Evolutionary conservation across 1,140 invertebrate species (phyloP).

Genomic region (Micrasema minimum): DNA sequence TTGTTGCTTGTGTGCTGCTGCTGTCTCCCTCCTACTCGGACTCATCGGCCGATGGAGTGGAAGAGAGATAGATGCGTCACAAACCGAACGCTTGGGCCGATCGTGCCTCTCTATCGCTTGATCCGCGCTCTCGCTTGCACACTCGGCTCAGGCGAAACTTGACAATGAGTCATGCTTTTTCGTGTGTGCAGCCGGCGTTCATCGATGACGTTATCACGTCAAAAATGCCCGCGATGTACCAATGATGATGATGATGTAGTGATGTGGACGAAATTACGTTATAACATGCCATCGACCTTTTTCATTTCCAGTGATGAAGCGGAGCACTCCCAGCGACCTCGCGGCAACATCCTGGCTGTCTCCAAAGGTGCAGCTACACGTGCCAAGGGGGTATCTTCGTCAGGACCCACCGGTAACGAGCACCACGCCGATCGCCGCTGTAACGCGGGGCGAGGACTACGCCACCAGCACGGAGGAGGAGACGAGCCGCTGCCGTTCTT

Average conservation of each 20-base stretch:
- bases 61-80: too few relatives aligned
- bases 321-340: slow-evolving; percentile 14
- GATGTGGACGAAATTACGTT: neutral
- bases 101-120: too few relatives aligned
- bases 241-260: neutral
- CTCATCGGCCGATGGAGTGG: too few relatives aligned
- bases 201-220: neutral
- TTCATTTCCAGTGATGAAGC: slow-evolving; percentile 34
- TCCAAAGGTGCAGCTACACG: slow-evolving; percentile 43
- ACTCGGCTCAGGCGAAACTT: too few relatives aligned
- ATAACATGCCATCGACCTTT: too few relatives aligned
- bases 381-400: slow-evolving; percentile 26
- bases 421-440: neutral
- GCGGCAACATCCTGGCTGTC: slow-evolving; percentile 19
- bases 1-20: too few relatives aligned
- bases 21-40: too few relatives aligned
- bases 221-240: neutral
- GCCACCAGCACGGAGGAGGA: slow-evolving; percentile 53
- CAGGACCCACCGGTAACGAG: neutral
- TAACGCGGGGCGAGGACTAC: slow-evolving; percentile 37
- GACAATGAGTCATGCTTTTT: too few relatives aligned
- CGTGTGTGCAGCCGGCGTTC: too few relatives aligned
- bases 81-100: too few relatives aligned
- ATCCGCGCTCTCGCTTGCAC: too few relatives aligned
- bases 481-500: slow-evolving; percentile 70